Evolutionary conservation across 2,888 invertebrate genomes (phyloP), one percentile per base, ranked within the genome.

Genomic region (Ctena decussata): DNA sequence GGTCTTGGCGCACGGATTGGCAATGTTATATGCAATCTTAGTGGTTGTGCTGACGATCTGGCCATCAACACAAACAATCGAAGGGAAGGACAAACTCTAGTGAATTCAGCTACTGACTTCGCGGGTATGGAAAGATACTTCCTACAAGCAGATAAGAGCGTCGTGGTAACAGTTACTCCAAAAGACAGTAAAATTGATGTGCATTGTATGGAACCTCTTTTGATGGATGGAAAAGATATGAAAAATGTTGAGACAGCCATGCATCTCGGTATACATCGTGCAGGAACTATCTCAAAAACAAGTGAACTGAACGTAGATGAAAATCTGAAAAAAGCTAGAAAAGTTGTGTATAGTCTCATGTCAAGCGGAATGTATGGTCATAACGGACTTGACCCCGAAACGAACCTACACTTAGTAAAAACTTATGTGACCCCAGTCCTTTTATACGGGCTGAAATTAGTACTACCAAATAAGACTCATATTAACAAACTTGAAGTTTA

Each of bases 1-100:
- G 15, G 21, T 30, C 3, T 46, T 0, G 80, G 80, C 0, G 11
- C 8, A 1, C n/a, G 5, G 11, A 80, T 80, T 27, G 80, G 74
- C 5, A 73, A 73, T 35, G 65, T 73, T 18, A 44, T 18, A 12
- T 27, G 18, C 12, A 65, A 60, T 60, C 39, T 18, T 6, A 41
- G 65, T 24, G 73, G 49, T 1, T 80, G 80, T 60, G 80, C 80
- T 21, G 74, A 80, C 49, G 80, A 80, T 24, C 15, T 69, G 69
- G 21, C 69, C 6, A 6, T 69, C 3, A 32, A 35, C 15, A 69
- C 8, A 11, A 69, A 69, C 24, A 11, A 8, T 21, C 11, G 15
- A 27, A 11, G 11, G 6, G 37, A 69, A 11, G 6, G 5, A 15
- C 69, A 69, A 21, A 69, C 27, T 6, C 12, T 75, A 32, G n/a